A percentile compares a stretch with the other conserved stretches of the same genome.
These are phyloP conservation scores for Cryptocheilus praepositus DNA, from an alignment of 2,888 invertebrate genomes.

Conservation along the genomic window DNA sequence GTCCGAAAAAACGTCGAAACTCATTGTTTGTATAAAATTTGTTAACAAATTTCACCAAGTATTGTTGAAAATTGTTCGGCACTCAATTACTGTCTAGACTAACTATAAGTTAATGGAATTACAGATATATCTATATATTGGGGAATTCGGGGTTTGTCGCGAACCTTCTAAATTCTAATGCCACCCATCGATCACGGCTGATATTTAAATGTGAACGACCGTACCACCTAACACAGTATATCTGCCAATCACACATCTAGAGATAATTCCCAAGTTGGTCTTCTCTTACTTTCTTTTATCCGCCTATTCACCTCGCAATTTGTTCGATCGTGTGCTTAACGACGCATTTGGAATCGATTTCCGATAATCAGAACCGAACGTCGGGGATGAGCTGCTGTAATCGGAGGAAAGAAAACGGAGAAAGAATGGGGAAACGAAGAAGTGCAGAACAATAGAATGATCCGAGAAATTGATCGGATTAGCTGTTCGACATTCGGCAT, in stretches of 20 bases:
- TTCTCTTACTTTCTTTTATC: not conserved
- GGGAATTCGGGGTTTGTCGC: conserved; percentile 18
- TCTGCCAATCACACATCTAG: conserved; percentile 2
- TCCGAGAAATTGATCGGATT: not conserved
- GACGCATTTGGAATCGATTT: conserved; percentile 58
- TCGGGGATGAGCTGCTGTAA: conserved; percentile 49
- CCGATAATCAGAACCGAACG: conserved; percentile 63
- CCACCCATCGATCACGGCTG: not conserved
- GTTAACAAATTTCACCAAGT: too few species aligned
- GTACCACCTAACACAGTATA: not conserved
- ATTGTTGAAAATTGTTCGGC: too few species aligned
- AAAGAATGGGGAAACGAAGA: conserved; percentile 9
- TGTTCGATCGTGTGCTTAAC: conserved; percentile 53
- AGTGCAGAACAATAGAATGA: not conserved
- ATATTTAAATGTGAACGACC: conserved; percentile 9
- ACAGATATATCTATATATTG: too few species aligned
- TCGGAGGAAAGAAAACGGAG: conserved; percentile 41
- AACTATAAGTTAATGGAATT: too few species aligned
- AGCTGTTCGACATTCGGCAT: too few species aligned
- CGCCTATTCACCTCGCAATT: conserved; percentile 40
- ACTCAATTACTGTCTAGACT: too few species aligned
- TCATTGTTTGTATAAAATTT: too few species aligned
- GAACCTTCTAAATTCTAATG: conserved; percentile 1
- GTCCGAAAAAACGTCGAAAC: too few species aligned
- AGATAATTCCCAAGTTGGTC: not conserved